Evolutionary conservation across 2,113 vertebrate species (phyloP).

Genomic region (Gallinago undulata): DNA sequence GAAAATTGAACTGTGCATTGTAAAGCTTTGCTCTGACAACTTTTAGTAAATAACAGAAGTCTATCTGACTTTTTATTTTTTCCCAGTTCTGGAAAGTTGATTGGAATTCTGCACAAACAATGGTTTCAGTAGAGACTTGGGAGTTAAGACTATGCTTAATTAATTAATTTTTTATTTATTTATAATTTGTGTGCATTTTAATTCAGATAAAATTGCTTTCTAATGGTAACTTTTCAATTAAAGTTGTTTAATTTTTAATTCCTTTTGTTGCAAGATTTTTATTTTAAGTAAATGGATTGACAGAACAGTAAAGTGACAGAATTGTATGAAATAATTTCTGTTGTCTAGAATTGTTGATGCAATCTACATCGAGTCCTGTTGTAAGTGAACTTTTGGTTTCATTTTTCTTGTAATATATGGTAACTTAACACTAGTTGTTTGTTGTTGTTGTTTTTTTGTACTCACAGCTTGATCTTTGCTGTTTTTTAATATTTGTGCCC

Average conservation of each 20-base stretch:
- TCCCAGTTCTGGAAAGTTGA: neutral
- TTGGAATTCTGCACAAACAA: neutral
- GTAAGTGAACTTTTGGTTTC: neutral
- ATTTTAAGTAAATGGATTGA: neutral
- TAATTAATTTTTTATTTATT: neutral
- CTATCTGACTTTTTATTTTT: neutral
- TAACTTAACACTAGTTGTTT: neutral
- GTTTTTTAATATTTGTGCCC: neutral
- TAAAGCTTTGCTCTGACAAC: constrained; percentile 1
- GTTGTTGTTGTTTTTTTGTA: neutral
- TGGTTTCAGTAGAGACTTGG: neutral
- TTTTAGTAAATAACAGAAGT: too few relatives aligned
- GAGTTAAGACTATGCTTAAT: neutral
- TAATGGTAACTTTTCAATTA: neutral
- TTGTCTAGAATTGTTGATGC: neutral
- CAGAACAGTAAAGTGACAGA: neutral
- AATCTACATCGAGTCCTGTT: neutral
- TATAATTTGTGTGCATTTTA: neutral
- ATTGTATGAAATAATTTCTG: neutral
- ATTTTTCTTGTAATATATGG: neutral
- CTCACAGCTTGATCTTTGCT: neutral
- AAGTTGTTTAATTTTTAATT: neutral
- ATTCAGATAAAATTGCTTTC: neutral
- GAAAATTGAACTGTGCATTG: neutral
- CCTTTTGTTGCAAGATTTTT: constrained; percentile 6